Base-by-base conservation (phyloP, 2,797 vertebrate species). In the Sternarchorhynchus goeldii region DNA sequence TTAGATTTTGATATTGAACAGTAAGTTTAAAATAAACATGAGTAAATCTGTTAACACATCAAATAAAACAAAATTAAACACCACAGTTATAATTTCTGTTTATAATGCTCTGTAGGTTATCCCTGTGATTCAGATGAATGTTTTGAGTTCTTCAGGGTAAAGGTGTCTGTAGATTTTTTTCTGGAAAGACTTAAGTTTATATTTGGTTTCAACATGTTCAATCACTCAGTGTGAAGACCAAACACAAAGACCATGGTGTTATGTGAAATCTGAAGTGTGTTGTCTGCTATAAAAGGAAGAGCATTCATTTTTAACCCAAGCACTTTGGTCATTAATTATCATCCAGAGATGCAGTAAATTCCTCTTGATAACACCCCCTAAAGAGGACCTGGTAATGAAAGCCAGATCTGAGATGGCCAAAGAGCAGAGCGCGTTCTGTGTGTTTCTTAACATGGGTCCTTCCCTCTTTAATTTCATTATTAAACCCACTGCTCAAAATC, bases 271-370 rank as follows among this genome's bases (percentile, higher is more conserved):
- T 66, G 64, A 76, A 66, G 81, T 83, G 64, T 14, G 31, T 56
- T 5, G 17, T 57, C 66, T 80, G 70, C 84, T 12, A 55, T 76
- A 59, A 75, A 7, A 79, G 73, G 77, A 71, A 83, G 55, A 59
- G 29, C 41, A 68, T 57, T 60, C 58, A 84, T 81, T 78, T 45
- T 29, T 12, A 73, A 68, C 75, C 55, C 75, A 14, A 67, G 17
- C 17, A 59, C 59, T 80, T 87, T 80, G 69, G 29, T 63, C 69
- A 65, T 63, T 80, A 77, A 88, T 85, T 81, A 76, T 83, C 80
- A 81, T 84, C 84, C n/a, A 18, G 56, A 65, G 78, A 79, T n/a
- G 55, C 58, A 71, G 77, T 87, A 85, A 85, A 90, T 85, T 81
- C 69, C 82, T 25, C n/a, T 70, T 16, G 21, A 84, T 86, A 84